These are phyloP conservation scores for Macrobrachium rosenbergii DNA, from an alignment of 1,140 invertebrate species.

Conservation along the genomic window DNA sequence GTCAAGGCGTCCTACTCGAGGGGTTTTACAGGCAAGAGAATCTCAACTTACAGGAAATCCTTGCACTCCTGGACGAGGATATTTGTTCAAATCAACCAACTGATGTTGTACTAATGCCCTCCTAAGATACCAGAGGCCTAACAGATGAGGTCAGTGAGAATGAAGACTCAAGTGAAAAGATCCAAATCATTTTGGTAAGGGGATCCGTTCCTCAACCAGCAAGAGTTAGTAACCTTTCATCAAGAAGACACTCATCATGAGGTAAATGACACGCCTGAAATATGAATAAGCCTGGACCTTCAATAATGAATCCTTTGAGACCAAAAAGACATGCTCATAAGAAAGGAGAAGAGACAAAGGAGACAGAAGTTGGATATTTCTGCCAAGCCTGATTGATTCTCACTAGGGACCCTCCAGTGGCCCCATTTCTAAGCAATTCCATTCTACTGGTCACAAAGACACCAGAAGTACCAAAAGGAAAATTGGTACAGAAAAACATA, in stretches of 20 bases:
- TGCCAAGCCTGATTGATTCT: conserved; percentile 2
- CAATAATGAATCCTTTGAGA: too few relatives aligned
- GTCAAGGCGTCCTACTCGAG: too few relatives aligned
- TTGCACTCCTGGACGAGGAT: too few relatives aligned
- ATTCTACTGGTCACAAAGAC: too few relatives aligned
- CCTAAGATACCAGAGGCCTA: conserved; percentile 11
- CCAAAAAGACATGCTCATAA: background rate
- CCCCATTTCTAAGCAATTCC: too few relatives aligned
- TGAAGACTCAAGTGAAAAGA: conserved; percentile 13
- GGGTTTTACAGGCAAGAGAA: too few relatives aligned
- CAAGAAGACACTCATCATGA: conserved; percentile 1
- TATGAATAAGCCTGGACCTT: too few relatives aligned
- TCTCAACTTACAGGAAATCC: too few relatives aligned
- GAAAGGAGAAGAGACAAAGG: background rate
- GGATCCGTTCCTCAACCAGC: conserved; percentile 14
- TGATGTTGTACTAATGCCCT: background rate
- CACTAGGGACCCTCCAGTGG: conserved; percentile 14
- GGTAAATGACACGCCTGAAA: too few relatives aligned
- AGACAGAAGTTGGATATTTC: conserved; percentile 1
- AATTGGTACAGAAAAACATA: too few relatives aligned
- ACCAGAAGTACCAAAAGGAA: too few relatives aligned
- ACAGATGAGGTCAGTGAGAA: background rate
- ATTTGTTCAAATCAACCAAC: conserved; percentile 14
- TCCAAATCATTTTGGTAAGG: conserved; percentile 9
- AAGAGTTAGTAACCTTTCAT: conserved; percentile 1